These are phyloP conservation scores for Antheraea assamensis DNA, from an alignment of 2,888 invertebrate genomes.

Conservation along the genomic window DNA sequence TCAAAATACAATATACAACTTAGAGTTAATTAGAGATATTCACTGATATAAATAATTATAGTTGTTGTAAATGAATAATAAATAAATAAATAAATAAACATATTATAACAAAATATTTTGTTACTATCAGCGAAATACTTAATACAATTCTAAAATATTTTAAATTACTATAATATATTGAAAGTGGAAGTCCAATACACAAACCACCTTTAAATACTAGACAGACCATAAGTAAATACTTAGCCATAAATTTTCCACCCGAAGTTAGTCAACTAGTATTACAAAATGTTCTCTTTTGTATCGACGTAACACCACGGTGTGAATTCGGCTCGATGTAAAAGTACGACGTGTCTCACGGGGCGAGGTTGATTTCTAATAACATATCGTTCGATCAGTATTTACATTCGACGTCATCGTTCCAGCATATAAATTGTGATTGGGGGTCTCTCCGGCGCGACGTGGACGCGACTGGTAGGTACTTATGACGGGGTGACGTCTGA, in stretches of 20 bases:
- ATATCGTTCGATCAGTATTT: slow-evolving; percentile 53
- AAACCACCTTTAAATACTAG: neutral
- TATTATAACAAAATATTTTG: no score
- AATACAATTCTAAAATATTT: no score
- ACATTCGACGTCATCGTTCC: slow-evolving; percentile 40
- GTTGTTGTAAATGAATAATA: no score
- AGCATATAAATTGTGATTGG: slow-evolving; percentile 24
- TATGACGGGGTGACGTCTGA: slow-evolving; percentile 10
- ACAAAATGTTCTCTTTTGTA: neutral
- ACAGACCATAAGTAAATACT: neutral
- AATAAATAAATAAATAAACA: no score
- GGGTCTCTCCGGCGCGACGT: neutral
- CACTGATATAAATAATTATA: no score
- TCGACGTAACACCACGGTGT: slow-evolving; percentile 27
- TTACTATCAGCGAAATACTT: no score
- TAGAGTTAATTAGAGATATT: no score
- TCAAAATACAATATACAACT: no score
- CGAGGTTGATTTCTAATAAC: slow-evolving; percentile 47
- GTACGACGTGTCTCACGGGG: slow-evolving; percentile 34
- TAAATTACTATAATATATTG: no score
- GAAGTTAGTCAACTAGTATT: neutral
- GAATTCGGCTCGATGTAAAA: slow-evolving; percentile 25
- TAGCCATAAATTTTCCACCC: neutral
- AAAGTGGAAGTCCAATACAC: no score
- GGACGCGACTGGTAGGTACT: neutral